Percentiles rank a stretch among this genome's conserved stretches.
Evolutionary conservation across 2,113 vertebrate genomes (phyloP).

Genomic region (Equus quagga): DNA sequence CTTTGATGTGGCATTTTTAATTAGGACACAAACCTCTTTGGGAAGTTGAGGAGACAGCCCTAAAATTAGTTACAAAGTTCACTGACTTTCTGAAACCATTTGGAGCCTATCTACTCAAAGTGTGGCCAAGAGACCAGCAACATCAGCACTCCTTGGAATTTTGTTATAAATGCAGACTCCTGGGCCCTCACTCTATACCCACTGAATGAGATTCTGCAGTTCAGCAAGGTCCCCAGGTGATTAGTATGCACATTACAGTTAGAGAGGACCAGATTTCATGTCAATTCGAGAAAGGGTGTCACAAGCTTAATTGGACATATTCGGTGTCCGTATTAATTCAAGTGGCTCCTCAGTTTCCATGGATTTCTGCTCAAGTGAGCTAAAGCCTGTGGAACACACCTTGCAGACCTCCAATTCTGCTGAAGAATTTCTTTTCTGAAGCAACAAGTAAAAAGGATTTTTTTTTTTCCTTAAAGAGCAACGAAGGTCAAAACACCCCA

Average conservation of each 20-base stretch:
- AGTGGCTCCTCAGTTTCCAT: neutral
- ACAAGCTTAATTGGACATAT: neutral
- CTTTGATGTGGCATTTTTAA: neutral
- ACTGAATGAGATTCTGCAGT: neutral
- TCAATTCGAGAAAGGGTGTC: neutral
- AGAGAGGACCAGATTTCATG: neutral
- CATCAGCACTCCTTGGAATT: neutral
- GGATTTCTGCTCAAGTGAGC: neutral
- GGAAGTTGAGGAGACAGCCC: neutral
- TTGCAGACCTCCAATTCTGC: conserved; percentile 25
- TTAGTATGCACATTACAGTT: neutral
- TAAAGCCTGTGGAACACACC: neutral
- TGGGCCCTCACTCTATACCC: accelerated
- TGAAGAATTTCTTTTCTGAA: conserved; percentile 38
- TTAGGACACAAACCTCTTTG: neutral
- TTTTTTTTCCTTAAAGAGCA: conserved; percentile 21
- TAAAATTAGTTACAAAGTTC: neutral
- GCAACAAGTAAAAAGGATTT: neutral
- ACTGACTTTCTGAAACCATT: neutral
- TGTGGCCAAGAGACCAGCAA: too few relatives aligned
- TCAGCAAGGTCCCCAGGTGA: neutral
- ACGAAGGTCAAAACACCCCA: neutral
- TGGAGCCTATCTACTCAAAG: neutral
- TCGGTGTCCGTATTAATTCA: neutral
- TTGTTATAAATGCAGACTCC: neutral